Base-by-base conservation (phyloP, 2,113 vertebrate species). In the Saguinus imperator region DNA sequence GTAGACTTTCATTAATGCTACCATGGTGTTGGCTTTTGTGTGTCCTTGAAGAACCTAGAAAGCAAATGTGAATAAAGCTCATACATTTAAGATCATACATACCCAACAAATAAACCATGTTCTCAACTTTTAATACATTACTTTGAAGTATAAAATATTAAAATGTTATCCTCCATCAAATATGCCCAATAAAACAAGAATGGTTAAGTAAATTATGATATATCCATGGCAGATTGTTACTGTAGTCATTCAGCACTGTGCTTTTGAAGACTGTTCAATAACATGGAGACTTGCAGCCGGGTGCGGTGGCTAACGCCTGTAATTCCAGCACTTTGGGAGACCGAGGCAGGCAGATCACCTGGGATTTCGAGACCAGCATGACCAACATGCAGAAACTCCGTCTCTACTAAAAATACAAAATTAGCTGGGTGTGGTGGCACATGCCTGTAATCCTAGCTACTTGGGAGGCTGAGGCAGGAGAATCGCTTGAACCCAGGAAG, bases 1-100 rank as follows among this genome's bases (percentile, higher is more conserved):
- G 89, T 99, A 99, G 97, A 99, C 98, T 95, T 98, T 97, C 98
- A 99, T 99, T 97, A 99, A 98, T 79, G 97, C 98, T 13, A 99
- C 99, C 99, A 99, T 98, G 84, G 99, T 98, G 96, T 99, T 98
- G 45, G 99, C 96, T 45, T 96, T 89, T 96, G 97, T 97, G 45
- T 99, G 99, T 89, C 98, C 98, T 95, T 99, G 99, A 92, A 99
- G 98, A 96, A 99, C 70, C 99, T 99, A 97, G n/a, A 48, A 96
- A 90, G 66, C 85, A 96, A 98, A 98, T 80, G 94, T 73, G 64
- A 89, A 68, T 43, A 94, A 77, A 57, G 25, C n/a, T 93, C 52
- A 52, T 52, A 52, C 52, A 52, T 52, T 52, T 61, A 77, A 75
- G 64, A 73, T 75, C n/a, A 83, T 13, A 57, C 29, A 83, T 20